These are phyloP conservation scores for Drosophila cracens DNA, from an alignment of 2,888 invertebrate species.

Conservation along the genomic window DNA sequence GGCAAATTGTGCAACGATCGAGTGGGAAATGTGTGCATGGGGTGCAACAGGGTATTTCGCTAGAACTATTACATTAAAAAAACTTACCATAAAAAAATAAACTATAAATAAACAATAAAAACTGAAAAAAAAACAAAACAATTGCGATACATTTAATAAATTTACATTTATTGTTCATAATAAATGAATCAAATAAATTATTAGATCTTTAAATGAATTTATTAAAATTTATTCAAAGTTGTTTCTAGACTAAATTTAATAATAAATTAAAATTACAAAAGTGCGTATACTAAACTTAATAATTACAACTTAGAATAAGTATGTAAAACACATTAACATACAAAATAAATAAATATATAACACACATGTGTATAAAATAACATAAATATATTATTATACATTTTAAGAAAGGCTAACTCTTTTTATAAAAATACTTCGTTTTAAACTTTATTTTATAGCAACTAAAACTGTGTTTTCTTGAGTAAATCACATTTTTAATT, in stretches of 20 bases:
- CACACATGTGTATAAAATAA: not conserved
- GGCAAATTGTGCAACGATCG: not conserved
- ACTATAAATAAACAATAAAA: not conserved
- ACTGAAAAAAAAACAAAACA: not conserved
- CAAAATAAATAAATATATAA: not conserved
- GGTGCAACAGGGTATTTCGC: not conserved
- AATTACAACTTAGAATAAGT: not conserved
- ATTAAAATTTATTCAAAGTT: not conserved
- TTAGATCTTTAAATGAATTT: not conserved
- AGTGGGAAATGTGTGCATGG: not conserved
- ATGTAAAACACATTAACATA: not conserved
- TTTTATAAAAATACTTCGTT: no score
- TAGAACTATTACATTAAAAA: no score
- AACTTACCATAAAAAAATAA: slow-evolving; percentile 7
- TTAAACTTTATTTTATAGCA: not conserved
- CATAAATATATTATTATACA: no score
- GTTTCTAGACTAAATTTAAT: not conserved
- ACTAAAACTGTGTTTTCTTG: not conserved
- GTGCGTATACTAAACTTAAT: not conserved
- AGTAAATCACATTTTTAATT: not conserved
- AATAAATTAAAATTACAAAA: not conserved
- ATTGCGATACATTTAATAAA: not conserved
- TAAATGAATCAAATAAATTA: not conserved
- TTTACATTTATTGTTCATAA: slow-evolving; percentile 19
- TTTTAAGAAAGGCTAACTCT: not conserved